Evolutionary conservation across 1,140 invertebrate genomes (phyloP).

Genomic region (Oncopodura yosiiana): DNA sequence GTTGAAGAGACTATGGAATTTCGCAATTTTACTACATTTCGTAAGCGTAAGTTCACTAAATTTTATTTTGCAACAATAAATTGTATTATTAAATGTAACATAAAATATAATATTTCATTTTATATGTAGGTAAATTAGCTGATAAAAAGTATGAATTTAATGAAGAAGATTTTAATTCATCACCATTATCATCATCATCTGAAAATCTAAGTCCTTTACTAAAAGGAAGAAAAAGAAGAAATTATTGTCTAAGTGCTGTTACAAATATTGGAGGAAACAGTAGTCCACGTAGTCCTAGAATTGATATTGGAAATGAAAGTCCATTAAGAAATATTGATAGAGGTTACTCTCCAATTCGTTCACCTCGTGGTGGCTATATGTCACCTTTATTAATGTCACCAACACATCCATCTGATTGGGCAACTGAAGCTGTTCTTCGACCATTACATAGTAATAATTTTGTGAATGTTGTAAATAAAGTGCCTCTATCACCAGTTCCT

Average conservation of each 20-base stretch:
- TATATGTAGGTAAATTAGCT: slow-evolving; percentile 63
- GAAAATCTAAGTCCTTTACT: neutral
- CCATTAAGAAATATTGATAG: neutral
- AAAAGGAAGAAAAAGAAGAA: slow-evolving; percentile 3
- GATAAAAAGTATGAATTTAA: slow-evolving; percentile 88
- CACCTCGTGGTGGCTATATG: slow-evolving; percentile 12
- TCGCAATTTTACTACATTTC: slow-evolving; percentile 68
- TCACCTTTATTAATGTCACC: slow-evolving; percentile 20
- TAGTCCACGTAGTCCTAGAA: slow-evolving; percentile 19
- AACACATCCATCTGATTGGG: neutral
- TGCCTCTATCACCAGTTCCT: too few species aligned
- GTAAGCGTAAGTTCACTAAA: slow-evolving; percentile 54
- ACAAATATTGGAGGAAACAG: neutral
- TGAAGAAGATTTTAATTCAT: slow-evolving; percentile 51
- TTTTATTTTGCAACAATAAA: too few species aligned
- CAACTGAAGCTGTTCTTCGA: slow-evolving; percentile 22
- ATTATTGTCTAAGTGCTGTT: slow-evolving; percentile 9
- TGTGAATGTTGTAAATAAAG: too few species aligned
- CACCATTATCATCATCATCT: neutral
- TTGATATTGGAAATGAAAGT: slow-evolving; percentile 13
- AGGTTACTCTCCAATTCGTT: slow-evolving; percentile 11
- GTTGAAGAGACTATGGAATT: slow-evolving; percentile 42
- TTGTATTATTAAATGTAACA: too few species aligned
- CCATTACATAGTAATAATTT: slow-evolving; percentile 15
- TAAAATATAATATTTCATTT: too few species aligned